These are phyloP conservation scores for Caenorhabditis briggsae DNA, from an alignment of 1,140 invertebrate genomes.

Conservation along the genomic window DNA sequence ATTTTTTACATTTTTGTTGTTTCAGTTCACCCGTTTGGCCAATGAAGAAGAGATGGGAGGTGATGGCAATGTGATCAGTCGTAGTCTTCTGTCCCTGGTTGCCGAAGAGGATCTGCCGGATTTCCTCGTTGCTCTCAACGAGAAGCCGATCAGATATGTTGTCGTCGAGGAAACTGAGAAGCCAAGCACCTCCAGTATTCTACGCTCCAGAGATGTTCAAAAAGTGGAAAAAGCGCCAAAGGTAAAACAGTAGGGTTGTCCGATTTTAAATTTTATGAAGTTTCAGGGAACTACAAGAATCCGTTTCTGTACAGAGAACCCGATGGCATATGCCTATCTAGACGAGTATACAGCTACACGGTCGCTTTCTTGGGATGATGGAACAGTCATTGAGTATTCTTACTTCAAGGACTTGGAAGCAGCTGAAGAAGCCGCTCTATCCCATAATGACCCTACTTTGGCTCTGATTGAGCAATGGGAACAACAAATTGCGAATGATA, in stretches of 20 bases:
- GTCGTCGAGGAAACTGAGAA: slow-evolving; percentile 20
- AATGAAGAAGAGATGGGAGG: slow-evolving; percentile 62
- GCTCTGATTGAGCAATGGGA: slow-evolving; percentile 39
- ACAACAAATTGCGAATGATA: slow-evolving; percentile 37
- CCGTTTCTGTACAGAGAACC: slow-evolving; percentile 54
- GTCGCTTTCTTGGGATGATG: slow-evolving; percentile 58
- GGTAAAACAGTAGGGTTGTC: background rate
- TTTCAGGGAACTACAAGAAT: slow-evolving; percentile 39
- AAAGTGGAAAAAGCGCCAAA: slow-evolving; percentile 39
- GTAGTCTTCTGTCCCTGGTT: slow-evolving; percentile 65
- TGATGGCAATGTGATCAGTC: slow-evolving; percentile 67
- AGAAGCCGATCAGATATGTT: slow-evolving; percentile 56
- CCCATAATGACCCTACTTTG: slow-evolving; percentile 20
- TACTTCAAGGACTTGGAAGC: slow-evolving; percentile 42
- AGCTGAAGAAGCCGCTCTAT: slow-evolving; percentile 8
- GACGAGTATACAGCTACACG: slow-evolving; percentile 57
- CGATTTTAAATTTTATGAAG: background rate
- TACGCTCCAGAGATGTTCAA: slow-evolving; percentile 4
- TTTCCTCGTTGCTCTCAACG: slow-evolving; percentile 68
- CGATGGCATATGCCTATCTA: slow-evolving; percentile 64
- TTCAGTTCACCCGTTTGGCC: slow-evolving; percentile 12
- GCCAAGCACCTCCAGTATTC: slow-evolving; percentile 55
- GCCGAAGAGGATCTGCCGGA: slow-evolving; percentile 66
- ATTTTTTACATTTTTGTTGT: background rate
- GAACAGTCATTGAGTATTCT: slow-evolving; percentile 56